Percentiles rank a stretch among this genome's conserved stretches.
Conservation (phyloP, 1,140 invertebrate genomes). For the Trichogramma pretiosum region DNA sequence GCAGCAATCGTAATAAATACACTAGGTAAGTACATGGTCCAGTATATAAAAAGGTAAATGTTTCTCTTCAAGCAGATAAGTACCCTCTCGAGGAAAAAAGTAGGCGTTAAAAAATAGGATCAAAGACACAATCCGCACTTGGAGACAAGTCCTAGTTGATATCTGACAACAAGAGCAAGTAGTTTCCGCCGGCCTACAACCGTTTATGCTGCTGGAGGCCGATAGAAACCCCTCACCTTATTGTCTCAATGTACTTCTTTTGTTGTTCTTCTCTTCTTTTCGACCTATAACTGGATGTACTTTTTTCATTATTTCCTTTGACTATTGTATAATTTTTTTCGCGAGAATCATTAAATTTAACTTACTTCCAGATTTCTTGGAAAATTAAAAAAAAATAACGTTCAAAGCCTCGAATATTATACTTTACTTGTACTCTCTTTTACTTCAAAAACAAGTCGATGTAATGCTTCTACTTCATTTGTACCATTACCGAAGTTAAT, state of each 20-base stretch:
- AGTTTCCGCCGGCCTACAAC: slow-evolving; percentile 89
- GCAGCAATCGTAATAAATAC: no score
- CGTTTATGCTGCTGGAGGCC: slow-evolving; percentile 71
- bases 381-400: no score
- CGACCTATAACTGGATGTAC: not conserved
- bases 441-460: no score
- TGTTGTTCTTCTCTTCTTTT: slow-evolving; percentile 4
- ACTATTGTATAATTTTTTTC: no score
- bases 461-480: no score
- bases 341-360: no score
- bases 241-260: slow-evolving; percentile 22
- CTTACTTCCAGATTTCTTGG: no score
- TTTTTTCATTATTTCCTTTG: not conserved
- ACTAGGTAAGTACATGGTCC: no score
- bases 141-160: slow-evolving; percentile 29
- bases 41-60: no score
- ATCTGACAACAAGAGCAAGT: slow-evolving; percentile 56
- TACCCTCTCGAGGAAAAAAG: not conserved
- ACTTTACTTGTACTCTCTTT: not conserved
- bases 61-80: no score
- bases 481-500: no score
- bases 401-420: not conserved
- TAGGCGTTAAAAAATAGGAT: not conserved
- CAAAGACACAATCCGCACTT: no score
- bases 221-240: slow-evolving; percentile 76